Percentiles rank a stretch among this genome's conserved stretches.
Conservation (phyloP, 2,797 vertebrate genomes). For the Eulemur rubriventer region DNA sequence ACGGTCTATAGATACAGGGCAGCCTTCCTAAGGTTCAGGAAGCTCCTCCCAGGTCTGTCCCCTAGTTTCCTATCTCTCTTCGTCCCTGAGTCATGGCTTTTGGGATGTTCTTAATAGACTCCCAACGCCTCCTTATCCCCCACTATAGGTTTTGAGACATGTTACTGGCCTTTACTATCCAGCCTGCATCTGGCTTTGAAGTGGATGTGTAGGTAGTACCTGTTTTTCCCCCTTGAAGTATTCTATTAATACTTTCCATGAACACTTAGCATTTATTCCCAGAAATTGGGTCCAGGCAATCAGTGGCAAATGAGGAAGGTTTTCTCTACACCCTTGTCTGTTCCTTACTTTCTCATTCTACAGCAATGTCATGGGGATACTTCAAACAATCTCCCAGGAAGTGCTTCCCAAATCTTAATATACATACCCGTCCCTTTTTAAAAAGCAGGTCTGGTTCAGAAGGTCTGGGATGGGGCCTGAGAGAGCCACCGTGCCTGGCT, state of each 20-base stretch:
- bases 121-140: neutral
- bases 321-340: neutral
- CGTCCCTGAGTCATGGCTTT: neutral
- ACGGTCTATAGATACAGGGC: neutral
- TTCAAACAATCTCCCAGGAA: neutral
- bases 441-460: neutral
- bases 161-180: neutral
- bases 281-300: neutral
- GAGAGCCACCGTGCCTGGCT: neutral
- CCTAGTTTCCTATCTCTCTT: neutral
- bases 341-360: neutral
- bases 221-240: neutral
- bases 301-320: neutral
- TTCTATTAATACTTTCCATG: neutral
- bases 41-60: neutral
- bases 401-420: neutral
- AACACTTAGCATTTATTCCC: neutral
- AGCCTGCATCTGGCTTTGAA: neutral
- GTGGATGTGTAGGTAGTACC: too few species aligned
- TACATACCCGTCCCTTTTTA: neutral
- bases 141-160: neutral
- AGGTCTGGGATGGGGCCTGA: neutral
- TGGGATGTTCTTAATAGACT: neutral
- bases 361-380: neutral
- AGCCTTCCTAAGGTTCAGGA: neutral